Evolutionary conservation across 2,113 vertebrate genomes (phyloP).

Genomic region (Paramisgurnus dabryanus): DNA sequence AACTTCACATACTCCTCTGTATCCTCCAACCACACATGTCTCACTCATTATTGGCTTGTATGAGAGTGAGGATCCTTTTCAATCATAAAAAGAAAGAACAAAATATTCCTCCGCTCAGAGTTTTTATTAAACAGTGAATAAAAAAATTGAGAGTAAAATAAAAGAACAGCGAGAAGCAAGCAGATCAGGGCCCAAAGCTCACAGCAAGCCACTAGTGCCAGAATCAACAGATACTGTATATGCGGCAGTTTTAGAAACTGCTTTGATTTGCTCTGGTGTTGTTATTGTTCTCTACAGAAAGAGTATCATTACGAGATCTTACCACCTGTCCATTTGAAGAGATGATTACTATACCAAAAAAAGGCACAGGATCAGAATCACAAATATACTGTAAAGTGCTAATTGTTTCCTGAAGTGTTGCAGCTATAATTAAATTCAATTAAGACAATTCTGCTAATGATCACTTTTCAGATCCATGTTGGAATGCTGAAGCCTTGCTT

Average conservation of each 20-base stretch:
- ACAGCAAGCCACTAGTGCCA: constrained; percentile 34
- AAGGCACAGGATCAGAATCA: constrained; percentile 8
- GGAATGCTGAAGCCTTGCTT: neutral
- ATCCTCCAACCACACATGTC: constrained; percentile 48
- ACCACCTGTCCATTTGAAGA: constrained; percentile 32
- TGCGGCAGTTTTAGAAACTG: constrained; percentile 23
- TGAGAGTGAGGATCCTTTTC: constrained; percentile 52
- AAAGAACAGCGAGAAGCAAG: constrained; percentile 27
- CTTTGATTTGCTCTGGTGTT: constrained; percentile 41
- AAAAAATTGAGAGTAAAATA: constrained; percentile 32
- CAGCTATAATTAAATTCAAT: constrained; percentile 7
- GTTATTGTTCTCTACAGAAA: constrained; percentile 6
- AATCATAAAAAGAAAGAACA: constrained; percentile 50
- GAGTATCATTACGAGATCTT: constrained; percentile 6
- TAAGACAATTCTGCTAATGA: neutral
- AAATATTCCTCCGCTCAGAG: constrained; percentile 50
- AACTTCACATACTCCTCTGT: neutral
- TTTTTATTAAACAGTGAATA: constrained; percentile 57
- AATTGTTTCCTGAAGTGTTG: constrained; percentile 33
- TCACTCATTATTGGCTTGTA: constrained; percentile 59
- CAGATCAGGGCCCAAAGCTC: constrained; percentile 24
- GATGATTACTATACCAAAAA: constrained; percentile 9
- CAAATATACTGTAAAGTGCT: neutral
- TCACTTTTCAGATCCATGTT: neutral
- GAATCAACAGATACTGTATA: constrained; percentile 43